phyloP scores from a whole-genome alignment of 1,140 invertebrate species.

The Drosophila sproati region DNA sequence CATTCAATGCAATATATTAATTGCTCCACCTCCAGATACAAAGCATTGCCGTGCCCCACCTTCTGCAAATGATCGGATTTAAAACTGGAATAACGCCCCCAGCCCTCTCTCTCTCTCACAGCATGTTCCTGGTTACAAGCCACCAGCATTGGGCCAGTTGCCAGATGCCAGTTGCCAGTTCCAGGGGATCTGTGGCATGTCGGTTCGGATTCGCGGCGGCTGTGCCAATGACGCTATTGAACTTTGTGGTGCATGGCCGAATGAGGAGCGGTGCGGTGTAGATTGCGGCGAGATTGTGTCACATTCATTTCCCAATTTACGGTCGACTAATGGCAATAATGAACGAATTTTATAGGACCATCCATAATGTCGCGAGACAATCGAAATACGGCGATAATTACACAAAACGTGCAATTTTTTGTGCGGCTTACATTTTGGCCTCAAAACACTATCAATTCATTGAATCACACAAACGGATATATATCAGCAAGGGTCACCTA shows the following conservation, averaged over 20 bases:
- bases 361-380: conserved; percentile 67
- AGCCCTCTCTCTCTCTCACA: conserved; percentile 53
- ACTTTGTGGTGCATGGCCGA: conserved; percentile 43
- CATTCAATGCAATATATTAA: conserved; percentile 79
- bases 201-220: conserved; percentile 28
- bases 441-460: conserved; percentile 23
- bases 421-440: conserved; percentile 31
- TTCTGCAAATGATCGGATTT: conserved; percentile 51
- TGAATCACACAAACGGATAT: conserved; percentile 16
- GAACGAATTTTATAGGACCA: conserved; percentile 78
- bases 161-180: neutral
- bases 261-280: conserved; percentile 22
- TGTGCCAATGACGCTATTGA: conserved; percentile 52
- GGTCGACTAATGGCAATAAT: conserved; percentile 81
- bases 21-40: conserved; percentile 49
- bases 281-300: conserved; percentile 33
- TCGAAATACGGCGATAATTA: conserved; percentile 65
- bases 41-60: conserved; percentile 1
- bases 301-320: conserved; percentile 82
- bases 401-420: conserved; percentile 64
- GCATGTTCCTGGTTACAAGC: conserved; percentile 42
- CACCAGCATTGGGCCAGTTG: neutral
- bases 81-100: conserved; percentile 75
- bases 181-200: conserved; percentile 24
- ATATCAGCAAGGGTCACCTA: conserved; percentile 13